These are phyloP conservation scores for Drosophila subpulchrella DNA, from an alignment of 1,140 invertebrate genomes.

Conservation along the genomic window DNA sequence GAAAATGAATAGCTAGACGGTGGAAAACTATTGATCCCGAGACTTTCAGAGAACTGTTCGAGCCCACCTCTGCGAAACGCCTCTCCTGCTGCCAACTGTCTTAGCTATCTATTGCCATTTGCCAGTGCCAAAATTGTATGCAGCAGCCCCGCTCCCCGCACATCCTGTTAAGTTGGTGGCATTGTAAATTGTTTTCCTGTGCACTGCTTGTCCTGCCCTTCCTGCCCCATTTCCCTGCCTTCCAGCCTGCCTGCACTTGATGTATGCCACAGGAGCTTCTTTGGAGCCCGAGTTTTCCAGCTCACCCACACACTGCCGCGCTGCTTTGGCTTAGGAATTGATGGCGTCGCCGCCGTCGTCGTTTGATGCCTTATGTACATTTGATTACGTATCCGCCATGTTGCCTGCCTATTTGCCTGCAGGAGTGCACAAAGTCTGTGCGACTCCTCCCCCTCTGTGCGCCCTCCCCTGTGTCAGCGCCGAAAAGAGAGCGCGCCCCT, in stretches of 20 bases:
- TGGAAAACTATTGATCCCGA: neutral
- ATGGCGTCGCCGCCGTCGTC: slow-evolving; percentile 58
- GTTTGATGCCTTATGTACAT: slow-evolving; percentile 66
- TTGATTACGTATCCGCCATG: slow-evolving; percentile 68
- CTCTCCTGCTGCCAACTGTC: slow-evolving; percentile 34
- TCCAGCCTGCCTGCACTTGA: slow-evolving; percentile 45
- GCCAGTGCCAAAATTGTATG: slow-evolving; percentile 74
- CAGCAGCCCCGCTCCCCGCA: slow-evolving; percentile 14
- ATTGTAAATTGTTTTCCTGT: slow-evolving; percentile 80
- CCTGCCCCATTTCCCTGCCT: slow-evolving; percentile 42
- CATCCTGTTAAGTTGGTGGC: slow-evolving; percentile 61
- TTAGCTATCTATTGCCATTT: slow-evolving; percentile 62
- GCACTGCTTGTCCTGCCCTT: slow-evolving; percentile 56
- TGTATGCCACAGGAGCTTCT: slow-evolving; percentile 47
- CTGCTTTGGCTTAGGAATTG: slow-evolving; percentile 57
- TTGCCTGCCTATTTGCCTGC: slow-evolving; percentile 63
- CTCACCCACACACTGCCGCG: slow-evolving; percentile 7
- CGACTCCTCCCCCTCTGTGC: neutral
- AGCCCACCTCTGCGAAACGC: slow-evolving; percentile 23
- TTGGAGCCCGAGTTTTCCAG: slow-evolving; percentile 4
- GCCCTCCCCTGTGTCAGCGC: slow-evolving; percentile 39
- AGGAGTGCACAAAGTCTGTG: slow-evolving; percentile 42
- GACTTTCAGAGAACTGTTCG: neutral
- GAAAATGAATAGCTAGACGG: neutral
- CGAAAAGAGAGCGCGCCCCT: slow-evolving; percentile 57